Evolutionary conservation across 1,140 invertebrate genomes (phyloP).

Genomic region (Papilio xuthus): DNA sequence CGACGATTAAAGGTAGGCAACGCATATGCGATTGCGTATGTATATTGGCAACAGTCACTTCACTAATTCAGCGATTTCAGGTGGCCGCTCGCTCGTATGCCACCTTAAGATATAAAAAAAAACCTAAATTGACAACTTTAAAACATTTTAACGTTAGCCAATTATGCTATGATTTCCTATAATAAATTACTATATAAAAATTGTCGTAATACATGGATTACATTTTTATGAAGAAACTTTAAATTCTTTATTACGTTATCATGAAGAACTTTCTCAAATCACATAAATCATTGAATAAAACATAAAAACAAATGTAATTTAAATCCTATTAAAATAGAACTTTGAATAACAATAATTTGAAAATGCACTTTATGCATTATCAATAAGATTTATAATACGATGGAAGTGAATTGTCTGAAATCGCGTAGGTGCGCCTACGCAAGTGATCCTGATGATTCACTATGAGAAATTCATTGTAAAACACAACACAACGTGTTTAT

Average conservation of each 20-base stretch:
- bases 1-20: too few relatives aligned
- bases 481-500: conserved; percentile 43
- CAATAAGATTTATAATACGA: background rate
- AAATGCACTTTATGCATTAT: background rate
- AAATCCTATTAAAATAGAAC: conserved; percentile 10
- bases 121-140: background rate
- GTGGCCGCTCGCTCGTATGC: too few relatives aligned
- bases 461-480: conserved; percentile 50
- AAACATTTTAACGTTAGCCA: background rate
- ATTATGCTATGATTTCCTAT: background rate
- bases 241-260: background rate
- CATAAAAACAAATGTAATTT: background rate
- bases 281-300: background rate
- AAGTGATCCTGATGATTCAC: conserved; percentile 53
- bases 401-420: background rate
- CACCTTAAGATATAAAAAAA: too few relatives aligned
- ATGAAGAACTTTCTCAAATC: background rate
- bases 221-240: too few relatives aligned
- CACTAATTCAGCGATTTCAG: too few relatives aligned
- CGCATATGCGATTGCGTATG: too few relatives aligned
- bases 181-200: background rate
- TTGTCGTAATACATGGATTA: too few relatives aligned
- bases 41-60: too few relatives aligned
- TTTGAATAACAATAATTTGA: background rate
- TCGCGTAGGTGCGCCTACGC: conserved; percentile 53